These are phyloP conservation scores for Ormyrus pomaceus DNA, from an alignment of 2,888 invertebrate genomes.

Conservation along the genomic window DNA sequence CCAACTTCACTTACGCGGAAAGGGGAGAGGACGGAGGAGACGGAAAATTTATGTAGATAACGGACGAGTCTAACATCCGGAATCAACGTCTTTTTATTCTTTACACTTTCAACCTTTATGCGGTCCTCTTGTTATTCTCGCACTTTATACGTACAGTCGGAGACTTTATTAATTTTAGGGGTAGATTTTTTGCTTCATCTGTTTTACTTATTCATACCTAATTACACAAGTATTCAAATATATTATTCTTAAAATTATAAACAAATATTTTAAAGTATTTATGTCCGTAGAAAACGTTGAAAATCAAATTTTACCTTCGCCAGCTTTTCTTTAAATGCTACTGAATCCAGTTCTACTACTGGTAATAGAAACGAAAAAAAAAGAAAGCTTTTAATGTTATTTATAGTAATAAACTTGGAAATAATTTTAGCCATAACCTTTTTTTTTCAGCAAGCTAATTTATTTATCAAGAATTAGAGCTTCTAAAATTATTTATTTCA, in stretches of 20 bases:
- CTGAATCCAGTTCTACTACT: no score
- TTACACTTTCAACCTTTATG: slow-evolving; percentile 38
- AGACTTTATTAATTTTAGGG: neutral
- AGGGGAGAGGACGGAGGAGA: slow-evolving; percentile 12
- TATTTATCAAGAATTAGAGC: no score
- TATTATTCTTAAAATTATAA: no score
- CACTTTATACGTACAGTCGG: neutral
- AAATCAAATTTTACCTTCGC: no score
- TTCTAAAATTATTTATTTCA: no score
- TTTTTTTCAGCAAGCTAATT: neutral
- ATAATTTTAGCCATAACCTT: neutral
- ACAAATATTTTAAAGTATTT: no score
- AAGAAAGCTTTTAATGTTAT: no score
- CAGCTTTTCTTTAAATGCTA: no score
- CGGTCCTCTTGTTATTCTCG: neutral
- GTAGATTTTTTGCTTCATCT: neutral
- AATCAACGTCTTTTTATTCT: slow-evolving; percentile 60
- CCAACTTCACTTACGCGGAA: slow-evolving; percentile 44
- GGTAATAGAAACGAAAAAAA: no score
- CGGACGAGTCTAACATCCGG: slow-evolving; percentile 59
- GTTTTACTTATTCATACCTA: neutral
- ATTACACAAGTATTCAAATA: no score
- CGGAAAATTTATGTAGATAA: slow-evolving; percentile 62
- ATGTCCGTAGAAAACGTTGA: no score
- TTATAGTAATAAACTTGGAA: no score